These are phyloP conservation scores for Anseranas semipalmata DNA, from an alignment of 2,113 vertebrate genomes.

Conservation along the genomic window DNA sequence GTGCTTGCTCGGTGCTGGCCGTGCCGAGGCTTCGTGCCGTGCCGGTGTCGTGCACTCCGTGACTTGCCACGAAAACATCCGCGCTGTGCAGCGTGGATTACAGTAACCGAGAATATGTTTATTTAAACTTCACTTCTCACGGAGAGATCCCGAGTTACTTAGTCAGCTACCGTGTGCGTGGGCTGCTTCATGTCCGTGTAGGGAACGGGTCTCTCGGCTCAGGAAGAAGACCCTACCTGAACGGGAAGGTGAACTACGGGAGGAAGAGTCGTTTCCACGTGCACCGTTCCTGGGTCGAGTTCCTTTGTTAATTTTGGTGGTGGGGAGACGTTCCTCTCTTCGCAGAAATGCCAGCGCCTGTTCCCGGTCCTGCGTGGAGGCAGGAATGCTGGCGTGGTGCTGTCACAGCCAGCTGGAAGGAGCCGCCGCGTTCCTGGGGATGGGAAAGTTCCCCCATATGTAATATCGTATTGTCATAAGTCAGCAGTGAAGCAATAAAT, in stretches of 20 bases:
- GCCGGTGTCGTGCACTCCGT: background rate
- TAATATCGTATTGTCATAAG: background rate
- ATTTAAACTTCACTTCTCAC: background rate
- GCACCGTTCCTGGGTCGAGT: background rate
- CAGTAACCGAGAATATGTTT: rapidly evolving
- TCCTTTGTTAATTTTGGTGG: background rate
- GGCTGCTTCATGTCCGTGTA: rapidly evolving
- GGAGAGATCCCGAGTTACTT: background rate
- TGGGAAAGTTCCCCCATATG: background rate
- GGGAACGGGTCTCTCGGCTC: background rate
- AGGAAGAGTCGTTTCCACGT: background rate
- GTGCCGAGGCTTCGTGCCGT: rapidly evolving
- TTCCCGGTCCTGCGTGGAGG: background rate
- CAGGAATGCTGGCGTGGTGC: background rate
- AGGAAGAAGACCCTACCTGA: background rate
- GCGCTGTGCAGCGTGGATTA: background rate
- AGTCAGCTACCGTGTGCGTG: background rate
- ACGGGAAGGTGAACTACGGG: background rate
- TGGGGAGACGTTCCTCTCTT: background rate
- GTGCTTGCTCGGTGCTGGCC: background rate
- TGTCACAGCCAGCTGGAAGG: background rate
- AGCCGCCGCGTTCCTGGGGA: background rate
- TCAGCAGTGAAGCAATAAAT: conserved; percentile 6
- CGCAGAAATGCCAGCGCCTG: background rate
- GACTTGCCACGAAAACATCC: background rate